Base-by-base conservation (phyloP, 37 sponge, comb jelly and placozoan species). In the Ephydatia muelleri region DNA sequence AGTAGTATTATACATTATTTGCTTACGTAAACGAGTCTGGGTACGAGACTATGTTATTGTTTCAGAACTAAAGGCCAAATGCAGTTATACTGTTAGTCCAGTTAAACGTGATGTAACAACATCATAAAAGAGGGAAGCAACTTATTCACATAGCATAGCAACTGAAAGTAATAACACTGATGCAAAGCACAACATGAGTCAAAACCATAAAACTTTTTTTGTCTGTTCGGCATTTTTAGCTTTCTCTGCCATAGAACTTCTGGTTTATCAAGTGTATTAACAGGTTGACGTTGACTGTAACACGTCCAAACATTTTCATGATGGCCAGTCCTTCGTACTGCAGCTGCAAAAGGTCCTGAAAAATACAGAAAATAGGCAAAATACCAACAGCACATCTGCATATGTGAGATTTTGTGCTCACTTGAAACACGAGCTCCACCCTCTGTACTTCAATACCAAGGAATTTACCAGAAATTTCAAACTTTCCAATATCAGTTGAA, bases 261-360 rank as follows among this genome's bases (percentile, higher is more conserved):
- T 96, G 96, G 94, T 99, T 99, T 33, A 99, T 84, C 38, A 99
- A 90, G 87, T 86, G 93, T 66, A 99, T 97, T 49, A 99, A 91
- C 25, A 96, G 88, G 75, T 99, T 99, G 35, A 99, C 99, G 72
- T 99, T 96, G 48, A 99, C 88, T 67, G 92, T 96, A 6, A 93
- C 99, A 37, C 92, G 66, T 8, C 88, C 96, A 83, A 97, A 93
- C 86, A 99, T 92, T 77, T 99, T 99, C 95, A 99, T 94, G 49
- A 96, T 90, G 2, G 97, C 92, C 31, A 97, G 86, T 16, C 97
- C 97, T 81, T 99, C 99, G 84, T 97, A 99, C 71, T 97, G 97
- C 37, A 97, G 86, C 88, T 99, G 96, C 21, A 97, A 88, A 67
- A 96, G 81, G 69, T 98, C 94, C 91, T 93, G 74, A 49, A 70